Evolutionary conservation across 2,888 invertebrate species (phyloP).

Genomic region (Drosophila greeni): DNA sequence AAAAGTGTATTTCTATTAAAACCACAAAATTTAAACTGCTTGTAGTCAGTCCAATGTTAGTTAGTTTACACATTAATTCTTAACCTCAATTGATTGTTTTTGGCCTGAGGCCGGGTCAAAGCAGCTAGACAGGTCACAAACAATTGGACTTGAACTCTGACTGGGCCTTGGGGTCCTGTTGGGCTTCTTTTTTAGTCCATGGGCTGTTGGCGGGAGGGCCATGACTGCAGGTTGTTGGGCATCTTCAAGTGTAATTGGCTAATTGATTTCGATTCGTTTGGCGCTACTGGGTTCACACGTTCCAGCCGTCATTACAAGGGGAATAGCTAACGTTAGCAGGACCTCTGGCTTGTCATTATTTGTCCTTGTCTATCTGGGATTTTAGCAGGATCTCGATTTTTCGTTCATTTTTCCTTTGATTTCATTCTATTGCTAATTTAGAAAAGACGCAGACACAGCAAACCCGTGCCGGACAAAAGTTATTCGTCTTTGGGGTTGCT

Average conservation of each 20-base stretch:
- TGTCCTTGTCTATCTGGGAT: conserved; percentile 59
- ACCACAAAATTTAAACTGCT: neutral
- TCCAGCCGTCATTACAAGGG: conserved; percentile 24
- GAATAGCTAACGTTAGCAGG: conserved; percentile 65
- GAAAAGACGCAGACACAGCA: conserved; percentile 64
- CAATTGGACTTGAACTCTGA: conserved; percentile 42
- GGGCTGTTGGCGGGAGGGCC: conserved; percentile 14
- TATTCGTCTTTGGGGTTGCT: conserved; percentile 59
- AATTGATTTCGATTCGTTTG: conserved; percentile 77
- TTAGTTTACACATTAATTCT: neutral
- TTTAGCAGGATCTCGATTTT: conserved; percentile 30
- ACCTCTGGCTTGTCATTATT: conserved; percentile 56
- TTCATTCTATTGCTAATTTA: conserved; percentile 60
- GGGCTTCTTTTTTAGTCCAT: neutral
- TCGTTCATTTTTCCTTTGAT: conserved; percentile 10
- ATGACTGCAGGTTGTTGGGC: conserved; percentile 48
- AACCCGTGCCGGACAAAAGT: conserved; percentile 54
- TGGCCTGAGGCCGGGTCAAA: conserved; percentile 41
- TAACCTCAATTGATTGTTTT: conserved; percentile 22
- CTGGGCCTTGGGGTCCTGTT: neutral
- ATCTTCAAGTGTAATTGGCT: conserved; percentile 76
- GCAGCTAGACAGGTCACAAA: conserved; percentile 54
- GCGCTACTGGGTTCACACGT: conserved; percentile 61
- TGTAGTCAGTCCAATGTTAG: neutral
- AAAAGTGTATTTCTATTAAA: neutral